phyloP scores from a whole-genome alignment of 2,797 vertebrate genomes.

The Trachurus trachurus region DNA sequence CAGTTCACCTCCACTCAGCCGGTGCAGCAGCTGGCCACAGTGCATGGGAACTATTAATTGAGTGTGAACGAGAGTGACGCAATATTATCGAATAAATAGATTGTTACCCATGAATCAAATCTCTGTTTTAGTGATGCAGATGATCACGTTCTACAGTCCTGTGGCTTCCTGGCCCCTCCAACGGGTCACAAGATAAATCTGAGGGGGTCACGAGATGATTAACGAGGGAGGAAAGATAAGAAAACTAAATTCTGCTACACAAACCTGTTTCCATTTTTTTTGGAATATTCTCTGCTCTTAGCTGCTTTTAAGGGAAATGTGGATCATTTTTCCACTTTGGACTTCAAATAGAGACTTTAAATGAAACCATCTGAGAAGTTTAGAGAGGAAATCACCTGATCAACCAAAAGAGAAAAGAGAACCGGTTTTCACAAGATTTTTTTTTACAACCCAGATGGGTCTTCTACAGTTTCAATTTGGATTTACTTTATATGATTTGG shows the following conservation, averaged over 20 bases:
- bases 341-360: neutral
- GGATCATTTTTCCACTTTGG: neutral
- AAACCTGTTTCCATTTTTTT: neutral
- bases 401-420: neutral
- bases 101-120: neutral
- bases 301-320: neutral
- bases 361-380: neutral
- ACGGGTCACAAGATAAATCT: neutral
- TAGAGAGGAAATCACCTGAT: neutral
- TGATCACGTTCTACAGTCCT: too few species aligned
- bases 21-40: conserved; percentile 2
- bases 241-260: neutral
- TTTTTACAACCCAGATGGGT: too few species aligned
- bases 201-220: neutral
- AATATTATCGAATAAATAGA: neutral
- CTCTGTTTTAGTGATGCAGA: too few species aligned
- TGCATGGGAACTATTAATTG: too few species aligned
- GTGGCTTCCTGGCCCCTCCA: neutral
- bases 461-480: too few species aligned
- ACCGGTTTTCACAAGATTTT: neutral
- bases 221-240: neutral
- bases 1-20: neutral
- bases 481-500: too few species aligned
- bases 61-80: too few species aligned
- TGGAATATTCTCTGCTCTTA: neutral